Evolutionary conservation across 2,888 invertebrate genomes (phyloP), one percentile per base, ranked within the genome.

Genomic region (Hypsopygia costalis): DNA sequence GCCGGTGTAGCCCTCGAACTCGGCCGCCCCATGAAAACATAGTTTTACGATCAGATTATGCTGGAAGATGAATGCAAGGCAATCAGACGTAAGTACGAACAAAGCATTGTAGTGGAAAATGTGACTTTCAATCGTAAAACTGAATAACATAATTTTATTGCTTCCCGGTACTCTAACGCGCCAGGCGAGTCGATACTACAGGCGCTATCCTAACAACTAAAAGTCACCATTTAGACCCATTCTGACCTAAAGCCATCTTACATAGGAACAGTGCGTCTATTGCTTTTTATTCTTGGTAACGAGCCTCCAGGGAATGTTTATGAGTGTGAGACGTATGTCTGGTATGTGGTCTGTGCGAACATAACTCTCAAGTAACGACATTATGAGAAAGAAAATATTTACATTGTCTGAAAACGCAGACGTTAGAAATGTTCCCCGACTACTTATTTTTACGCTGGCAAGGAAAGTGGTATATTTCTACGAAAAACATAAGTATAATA

Each of bases 91-190:
- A 66, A 59, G 67, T 63, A 66, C 72, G 78, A 75, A 81, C 85
- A 83, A 85, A 82, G 72, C 80, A 65, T 80, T 71, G 81, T 79
- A 76, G 69, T 70, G 70, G 79, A 80, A 83, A 81, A 81, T 80
- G 78, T 74, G 76, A 80, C 79, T 80, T 81, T 79, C 72, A 80
- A 77, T 85, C 77, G 79, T 83, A 80, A 81, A 81, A 75, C 67
- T 69, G 68, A 72, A n/a, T n/a, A n/a, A 68, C 75, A 74, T 80
- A 76, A 81, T 69, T 80, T 83, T 78, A 82, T 67, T 61, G 69
- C 66, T 81, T 81, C 78, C 70, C 64, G 55, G 80, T 79, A 81
- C 73, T 73, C 69, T 66, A 69, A 62, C 67, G 60, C 56, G 57
- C 62, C 62, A 59, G 60, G 62, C 52, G 58, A 51, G 62, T 61